These are phyloP conservation scores for Sycophila texana DNA, from an alignment of 2,888 invertebrate genomes.

Conservation along the genomic window DNA sequence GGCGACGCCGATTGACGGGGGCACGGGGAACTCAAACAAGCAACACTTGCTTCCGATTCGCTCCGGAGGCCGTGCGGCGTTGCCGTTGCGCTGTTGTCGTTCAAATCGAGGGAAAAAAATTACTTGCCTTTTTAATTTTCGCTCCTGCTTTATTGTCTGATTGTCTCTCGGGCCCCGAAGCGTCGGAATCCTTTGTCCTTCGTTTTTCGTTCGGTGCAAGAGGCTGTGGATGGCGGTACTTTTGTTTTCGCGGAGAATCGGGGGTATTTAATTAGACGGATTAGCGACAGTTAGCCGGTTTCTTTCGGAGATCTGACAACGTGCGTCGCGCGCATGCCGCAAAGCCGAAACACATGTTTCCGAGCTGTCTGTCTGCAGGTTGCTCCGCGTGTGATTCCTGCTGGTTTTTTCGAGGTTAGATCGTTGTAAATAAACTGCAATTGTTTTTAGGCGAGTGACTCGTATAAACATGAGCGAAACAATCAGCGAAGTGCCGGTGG, in stretches of 20 bases:
- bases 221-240: no score
- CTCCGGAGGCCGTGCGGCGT: background rate
- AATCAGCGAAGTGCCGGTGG: background rate
- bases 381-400: background rate
- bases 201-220: no score
- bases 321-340: background rate
- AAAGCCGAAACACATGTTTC: background rate
- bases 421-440: constrained; percentile 2
- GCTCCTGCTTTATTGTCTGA: no score
- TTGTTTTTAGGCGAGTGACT: background rate
- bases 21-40: constrained; percentile 11
- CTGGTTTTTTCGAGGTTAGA: background rate
- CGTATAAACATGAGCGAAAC: constrained; percentile 42
- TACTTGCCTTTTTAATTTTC: no score
- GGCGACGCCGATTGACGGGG: constrained; percentile 8
- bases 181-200: no score
- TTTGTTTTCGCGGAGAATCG: no score
- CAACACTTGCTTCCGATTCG: constrained; percentile 7
- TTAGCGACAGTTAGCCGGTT: no score
- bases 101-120: no score
- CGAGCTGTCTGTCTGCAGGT: background rate
- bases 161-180: no score
- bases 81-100: background rate
- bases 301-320: background rate
- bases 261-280: no score